Conservation (phyloP, 2,888 invertebrate genomes). For the Andrena marginata region DNA sequence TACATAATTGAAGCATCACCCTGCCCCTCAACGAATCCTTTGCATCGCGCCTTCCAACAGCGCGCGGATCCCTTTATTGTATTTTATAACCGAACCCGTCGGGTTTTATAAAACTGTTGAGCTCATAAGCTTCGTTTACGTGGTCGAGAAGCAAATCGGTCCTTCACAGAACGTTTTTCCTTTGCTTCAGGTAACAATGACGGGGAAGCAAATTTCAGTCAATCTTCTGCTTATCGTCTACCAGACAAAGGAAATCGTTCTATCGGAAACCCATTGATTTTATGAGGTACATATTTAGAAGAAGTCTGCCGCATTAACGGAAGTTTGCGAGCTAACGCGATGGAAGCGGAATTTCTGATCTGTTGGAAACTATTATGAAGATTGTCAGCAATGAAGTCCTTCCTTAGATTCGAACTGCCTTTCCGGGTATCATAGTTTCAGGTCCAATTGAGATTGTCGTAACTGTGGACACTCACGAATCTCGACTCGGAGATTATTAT, state of each 20-base stretch:
- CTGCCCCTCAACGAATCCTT: conserved; percentile 11
- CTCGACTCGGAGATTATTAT: no score
- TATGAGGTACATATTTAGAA: background rate
- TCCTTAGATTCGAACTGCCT: no score
- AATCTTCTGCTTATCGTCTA: background rate
- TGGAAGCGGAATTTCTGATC: background rate
- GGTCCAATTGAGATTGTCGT: no score
- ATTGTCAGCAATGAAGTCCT: no score
- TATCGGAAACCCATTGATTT: background rate
- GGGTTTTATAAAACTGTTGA: conserved; percentile 14
- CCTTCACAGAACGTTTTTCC: background rate
- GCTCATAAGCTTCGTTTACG: background rate
- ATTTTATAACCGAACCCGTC: conserved; percentile 22
- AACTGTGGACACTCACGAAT: no score
- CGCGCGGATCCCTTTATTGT: conserved; percentile 14
- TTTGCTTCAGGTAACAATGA: background rate
- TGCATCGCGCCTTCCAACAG: background rate
- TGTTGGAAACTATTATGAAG: background rate
- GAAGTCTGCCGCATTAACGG: no score
- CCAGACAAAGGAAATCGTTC: background rate
- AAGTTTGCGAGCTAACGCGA: no score
- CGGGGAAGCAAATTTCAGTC: background rate
- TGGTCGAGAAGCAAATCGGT: conserved; percentile 8
- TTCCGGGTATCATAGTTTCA: no score
- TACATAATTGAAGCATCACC: conserved; percentile 51